A percentile compares a stretch with the other conserved stretches of the same genome.
Evolutionary conservation across 2,113 vertebrate species (phyloP).

Genomic region (Bos javanicus): DNA sequence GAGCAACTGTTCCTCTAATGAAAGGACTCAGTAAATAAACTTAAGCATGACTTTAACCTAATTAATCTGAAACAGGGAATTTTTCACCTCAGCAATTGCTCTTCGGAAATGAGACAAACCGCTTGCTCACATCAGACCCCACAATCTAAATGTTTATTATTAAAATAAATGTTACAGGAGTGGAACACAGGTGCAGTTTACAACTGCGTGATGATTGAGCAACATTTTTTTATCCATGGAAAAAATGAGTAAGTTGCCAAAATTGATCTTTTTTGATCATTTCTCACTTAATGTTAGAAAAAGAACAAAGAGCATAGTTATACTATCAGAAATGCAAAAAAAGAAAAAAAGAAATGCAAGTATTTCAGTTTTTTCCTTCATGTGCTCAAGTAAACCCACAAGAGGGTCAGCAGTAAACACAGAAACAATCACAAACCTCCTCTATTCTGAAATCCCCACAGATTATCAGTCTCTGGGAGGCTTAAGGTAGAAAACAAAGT

Average conservation of each 20-base stretch:
- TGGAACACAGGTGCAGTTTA: not conserved
- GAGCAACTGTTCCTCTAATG: constrained; percentile 57
- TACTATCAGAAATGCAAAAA: not conserved
- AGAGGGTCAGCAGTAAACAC: not conserved
- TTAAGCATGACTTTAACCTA: constrained; percentile 28
- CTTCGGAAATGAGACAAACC: not conserved
- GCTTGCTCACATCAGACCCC: not conserved
- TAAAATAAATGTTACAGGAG: not conserved
- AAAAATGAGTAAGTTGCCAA: not conserved
- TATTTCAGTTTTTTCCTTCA: not conserved
- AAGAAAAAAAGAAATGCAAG: not conserved
- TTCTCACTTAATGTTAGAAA: not conserved
- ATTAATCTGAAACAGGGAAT: not conserved
- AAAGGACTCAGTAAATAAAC: constrained; percentile 18
- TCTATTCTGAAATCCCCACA: not conserved
- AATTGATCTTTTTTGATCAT: not conserved
- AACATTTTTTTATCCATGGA: not conserved
- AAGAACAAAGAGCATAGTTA: not conserved
- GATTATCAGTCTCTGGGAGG: not conserved
- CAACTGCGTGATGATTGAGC: not conserved
- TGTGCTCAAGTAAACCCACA: not conserved
- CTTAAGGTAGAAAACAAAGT: not conserved
- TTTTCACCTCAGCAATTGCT: not conserved
- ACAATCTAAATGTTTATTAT: not conserved
- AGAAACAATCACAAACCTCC: not conserved